These are phyloP conservation scores for Orius insidiosus DNA, from an alignment of 1,140 invertebrate genomes.

Conservation along the genomic window DNA sequence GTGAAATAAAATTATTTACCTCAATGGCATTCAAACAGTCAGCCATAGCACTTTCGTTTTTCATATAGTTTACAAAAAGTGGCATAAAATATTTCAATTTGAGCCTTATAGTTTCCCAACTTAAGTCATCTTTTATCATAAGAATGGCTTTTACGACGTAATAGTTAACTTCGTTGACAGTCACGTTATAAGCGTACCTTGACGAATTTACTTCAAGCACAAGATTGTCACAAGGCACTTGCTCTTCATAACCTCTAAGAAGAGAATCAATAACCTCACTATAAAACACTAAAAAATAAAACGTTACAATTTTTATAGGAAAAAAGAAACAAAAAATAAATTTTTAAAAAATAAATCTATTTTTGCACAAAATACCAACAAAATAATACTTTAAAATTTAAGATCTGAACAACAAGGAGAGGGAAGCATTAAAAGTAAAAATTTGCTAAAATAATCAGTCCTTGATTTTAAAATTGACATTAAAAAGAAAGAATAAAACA, in stretches of 20 bases:
- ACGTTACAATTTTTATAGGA: neutral
- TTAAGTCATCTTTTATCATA: constrained; percentile 30
- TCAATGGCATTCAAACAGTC: constrained; percentile 68
- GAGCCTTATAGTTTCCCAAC: constrained; percentile 31
- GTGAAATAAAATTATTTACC: constrained; percentile 31
- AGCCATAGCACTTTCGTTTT: constrained; percentile 55
- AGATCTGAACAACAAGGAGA: neutral
- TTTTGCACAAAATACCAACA: neutral
- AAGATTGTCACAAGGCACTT: constrained; percentile 71
- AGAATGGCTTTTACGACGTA: constrained; percentile 66
- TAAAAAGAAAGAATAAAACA: too few species aligned
- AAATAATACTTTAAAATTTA: neutral
- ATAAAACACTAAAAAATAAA: constrained; percentile 49
- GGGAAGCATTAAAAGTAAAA: too few species aligned
- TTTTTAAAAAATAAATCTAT: neutral
- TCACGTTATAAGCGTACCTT: constrained; percentile 84
- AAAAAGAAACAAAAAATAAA: neutral
- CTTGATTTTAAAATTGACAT: too few species aligned
- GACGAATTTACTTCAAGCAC: constrained; percentile 93
- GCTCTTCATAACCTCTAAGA: constrained; percentile 67
- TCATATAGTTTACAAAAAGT: constrained; percentile 68
- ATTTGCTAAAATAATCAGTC: too few species aligned
- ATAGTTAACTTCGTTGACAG: constrained; percentile 71
- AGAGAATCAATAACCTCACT: constrained; percentile 81
- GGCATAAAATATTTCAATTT: constrained; percentile 51